A percentile compares a stretch with the other conserved stretches of the same genome.
Conservation (phyloP, 1,140 invertebrate species). For the Chymomyza costata region DNA sequence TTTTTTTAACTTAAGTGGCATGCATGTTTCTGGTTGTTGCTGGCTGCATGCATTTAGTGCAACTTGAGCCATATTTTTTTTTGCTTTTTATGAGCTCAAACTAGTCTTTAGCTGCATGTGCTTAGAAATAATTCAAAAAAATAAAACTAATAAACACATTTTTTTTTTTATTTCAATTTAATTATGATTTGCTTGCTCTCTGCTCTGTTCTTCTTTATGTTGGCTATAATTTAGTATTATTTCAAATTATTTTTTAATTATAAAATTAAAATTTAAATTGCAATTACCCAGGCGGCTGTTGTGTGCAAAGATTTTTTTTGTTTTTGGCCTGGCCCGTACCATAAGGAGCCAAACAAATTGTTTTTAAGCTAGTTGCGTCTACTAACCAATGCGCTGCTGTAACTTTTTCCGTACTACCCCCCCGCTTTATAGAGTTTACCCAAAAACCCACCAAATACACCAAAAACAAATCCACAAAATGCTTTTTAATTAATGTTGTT, state of each 20-base stretch:
- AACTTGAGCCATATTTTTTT: conserved; percentile 21
- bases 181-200: conserved; percentile 65
- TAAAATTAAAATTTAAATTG: conserved; percentile 7
- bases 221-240: conserved; percentile 37
- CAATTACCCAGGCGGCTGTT: conserved; percentile 44
- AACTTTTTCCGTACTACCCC: conserved; percentile 16
- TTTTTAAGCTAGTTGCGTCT: conserved; percentile 33
- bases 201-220: conserved; percentile 19
- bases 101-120: conserved; percentile 54
- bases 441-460: conserved; percentile 22
- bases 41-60: background rate
- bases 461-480: conserved; percentile 22
- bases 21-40: conserved; percentile 37
- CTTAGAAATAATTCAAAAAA: conserved; percentile 50
- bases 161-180: conserved; percentile 63
- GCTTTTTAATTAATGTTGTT: conserved; percentile 57
- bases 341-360: background rate
- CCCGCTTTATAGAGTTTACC: conserved; percentile 34
- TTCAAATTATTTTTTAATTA: conserved; percentile 34
- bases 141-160: too few relatives aligned
- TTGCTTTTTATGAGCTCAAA: conserved; percentile 11
- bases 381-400: conserved; percentile 26
- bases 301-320: conserved; percentile 65
- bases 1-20: too few relatives aligned
- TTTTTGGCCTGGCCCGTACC: conserved; percentile 4